These are phyloP conservation scores for Balaeniceps rex DNA, from an alignment of 2,113 vertebrate genomes.

Conservation along the genomic window DNA sequence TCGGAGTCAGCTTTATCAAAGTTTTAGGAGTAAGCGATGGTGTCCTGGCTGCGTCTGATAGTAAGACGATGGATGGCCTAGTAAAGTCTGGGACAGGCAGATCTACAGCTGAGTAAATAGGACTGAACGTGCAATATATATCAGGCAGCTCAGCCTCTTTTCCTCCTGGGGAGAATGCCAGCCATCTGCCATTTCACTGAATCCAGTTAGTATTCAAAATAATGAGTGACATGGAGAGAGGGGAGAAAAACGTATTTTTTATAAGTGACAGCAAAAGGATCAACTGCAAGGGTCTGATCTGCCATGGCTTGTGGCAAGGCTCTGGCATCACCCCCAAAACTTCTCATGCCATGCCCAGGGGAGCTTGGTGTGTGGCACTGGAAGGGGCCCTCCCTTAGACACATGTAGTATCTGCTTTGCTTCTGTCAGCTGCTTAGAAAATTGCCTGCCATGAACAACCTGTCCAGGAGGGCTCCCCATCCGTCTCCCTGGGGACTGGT, in stretches of 20 bases:
- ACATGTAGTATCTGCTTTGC: neutral
- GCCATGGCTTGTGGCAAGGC: neutral
- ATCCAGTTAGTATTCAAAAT: neutral
- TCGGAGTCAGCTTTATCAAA: neutral
- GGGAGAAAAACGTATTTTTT: neutral
- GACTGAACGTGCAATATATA: neutral
- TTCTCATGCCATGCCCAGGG: neutral
- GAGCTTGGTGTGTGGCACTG: accelerated
- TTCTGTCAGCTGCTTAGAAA: neutral
- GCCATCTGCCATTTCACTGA: neutral
- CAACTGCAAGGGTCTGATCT: neutral
- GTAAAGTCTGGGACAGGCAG: neutral
- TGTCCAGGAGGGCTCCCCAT: neutral
- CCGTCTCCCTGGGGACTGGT: neutral
- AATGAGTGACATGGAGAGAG: neutral
- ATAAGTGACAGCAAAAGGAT: neutral
- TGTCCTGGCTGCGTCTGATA: neutral
- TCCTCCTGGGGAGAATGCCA: neutral
- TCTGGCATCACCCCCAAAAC: neutral
- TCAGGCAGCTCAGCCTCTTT: neutral
- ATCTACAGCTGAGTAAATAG: conserved; percentile 25
- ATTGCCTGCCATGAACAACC: neutral
- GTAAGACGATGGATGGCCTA: neutral
- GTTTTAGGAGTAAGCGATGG: neutral
- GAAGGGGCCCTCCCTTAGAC: neutral